Conservation (phyloP, 2,797 vertebrate genomes). For the Stomatorhinus walkeri region DNA sequence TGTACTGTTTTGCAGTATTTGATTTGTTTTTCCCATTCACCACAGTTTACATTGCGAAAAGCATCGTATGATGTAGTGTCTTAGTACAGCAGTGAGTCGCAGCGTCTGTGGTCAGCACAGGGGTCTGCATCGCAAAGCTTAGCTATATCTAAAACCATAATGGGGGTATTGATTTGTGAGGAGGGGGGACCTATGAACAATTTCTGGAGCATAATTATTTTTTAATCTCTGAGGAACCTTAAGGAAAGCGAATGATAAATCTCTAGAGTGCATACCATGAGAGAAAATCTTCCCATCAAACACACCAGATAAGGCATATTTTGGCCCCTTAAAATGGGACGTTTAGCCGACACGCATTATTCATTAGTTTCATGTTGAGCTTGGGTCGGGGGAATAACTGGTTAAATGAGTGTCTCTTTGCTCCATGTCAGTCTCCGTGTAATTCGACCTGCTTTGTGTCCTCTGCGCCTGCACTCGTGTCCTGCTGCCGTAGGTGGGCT, state of each 20-base stretch:
- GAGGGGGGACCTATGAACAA: background rate
- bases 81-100: background rate
- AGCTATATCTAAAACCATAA: background rate
- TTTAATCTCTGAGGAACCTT: background rate
- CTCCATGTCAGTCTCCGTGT: background rate
- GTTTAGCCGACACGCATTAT: background rate
- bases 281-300: background rate
- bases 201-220: background rate
- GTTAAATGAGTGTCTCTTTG: background rate
- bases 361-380: background rate
- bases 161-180: background rate
- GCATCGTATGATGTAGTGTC: background rate
- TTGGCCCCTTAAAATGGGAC: background rate
- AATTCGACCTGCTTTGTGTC: background rate
- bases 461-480: background rate
- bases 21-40: background rate
- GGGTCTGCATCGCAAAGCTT: background rate
- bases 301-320: background rate
- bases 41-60: background rate
- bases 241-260: background rate
- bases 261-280: background rate
- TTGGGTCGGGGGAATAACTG: background rate
- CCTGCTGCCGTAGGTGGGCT: background rate
- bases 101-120: background rate
- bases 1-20: background rate